phyloP scores from a whole-genome alignment of 2,797 vertebrate genomes.

The Smutsia temminckii region DNA sequence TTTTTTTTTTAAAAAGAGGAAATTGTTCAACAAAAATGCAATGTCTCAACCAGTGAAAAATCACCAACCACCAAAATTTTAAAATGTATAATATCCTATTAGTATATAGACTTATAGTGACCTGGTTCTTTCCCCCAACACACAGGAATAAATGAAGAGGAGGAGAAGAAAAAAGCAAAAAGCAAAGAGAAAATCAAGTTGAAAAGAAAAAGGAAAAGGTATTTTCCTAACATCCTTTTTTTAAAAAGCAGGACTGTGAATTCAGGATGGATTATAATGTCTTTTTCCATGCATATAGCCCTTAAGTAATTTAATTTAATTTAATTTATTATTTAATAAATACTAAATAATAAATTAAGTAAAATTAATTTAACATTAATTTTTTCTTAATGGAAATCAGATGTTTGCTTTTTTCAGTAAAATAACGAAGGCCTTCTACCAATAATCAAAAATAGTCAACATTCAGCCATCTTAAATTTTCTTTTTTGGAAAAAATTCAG shows the following conservation, averaged over 20 bases:
- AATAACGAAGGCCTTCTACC: conserved; percentile 1
- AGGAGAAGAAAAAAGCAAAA: conserved; percentile 87
- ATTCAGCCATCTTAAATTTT: conserved; percentile 12
- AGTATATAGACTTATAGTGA: not conserved
- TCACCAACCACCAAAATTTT: not conserved
- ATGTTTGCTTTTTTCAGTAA: not conserved
- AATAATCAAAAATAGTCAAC: conserved; percentile 16
- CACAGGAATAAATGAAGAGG: conserved; percentile 84
- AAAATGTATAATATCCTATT: not conserved
- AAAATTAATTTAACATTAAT: conserved; percentile 34
- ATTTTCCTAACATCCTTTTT: conserved; percentile 60
- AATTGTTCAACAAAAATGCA: not conserved
- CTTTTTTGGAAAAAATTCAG: not conserved
- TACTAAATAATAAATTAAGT: no score
- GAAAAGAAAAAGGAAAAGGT: conserved; percentile 87
- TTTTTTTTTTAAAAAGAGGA: not conserved
- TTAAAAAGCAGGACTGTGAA: conserved; percentile 16
- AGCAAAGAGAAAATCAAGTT: conserved; percentile 85
- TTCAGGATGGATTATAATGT: not conserved
- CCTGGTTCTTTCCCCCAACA: conserved; percentile 35
- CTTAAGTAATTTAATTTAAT: conserved; percentile 27
- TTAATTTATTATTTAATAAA: not conserved
- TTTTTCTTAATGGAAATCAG: not conserved
- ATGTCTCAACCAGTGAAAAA: conserved; percentile 15
- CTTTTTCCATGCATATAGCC: not conserved